Evolutionary conservation across 2,888 invertebrate genomes (phyloP).

Genomic region (Limnephilus rhombicus): DNA sequence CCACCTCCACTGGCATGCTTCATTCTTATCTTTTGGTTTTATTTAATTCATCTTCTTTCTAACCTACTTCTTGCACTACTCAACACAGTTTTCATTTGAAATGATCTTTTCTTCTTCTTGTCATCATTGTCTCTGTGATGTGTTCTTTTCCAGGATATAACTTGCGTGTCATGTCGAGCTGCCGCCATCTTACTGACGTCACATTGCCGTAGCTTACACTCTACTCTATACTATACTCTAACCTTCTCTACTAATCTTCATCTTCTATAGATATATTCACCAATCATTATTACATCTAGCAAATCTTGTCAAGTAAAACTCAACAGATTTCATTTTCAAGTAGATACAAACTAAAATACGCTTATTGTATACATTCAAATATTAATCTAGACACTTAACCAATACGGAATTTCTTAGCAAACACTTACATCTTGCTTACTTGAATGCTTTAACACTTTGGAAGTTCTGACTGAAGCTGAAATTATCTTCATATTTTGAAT

Average conservation of each 20-base stretch:
- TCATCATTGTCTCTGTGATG: constrained; percentile 36
- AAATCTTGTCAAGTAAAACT: background rate
- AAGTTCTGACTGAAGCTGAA: too few relatives aligned
- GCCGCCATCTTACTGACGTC: constrained; percentile 31
- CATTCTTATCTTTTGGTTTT: constrained; percentile 46
- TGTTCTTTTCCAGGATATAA: constrained; percentile 46
- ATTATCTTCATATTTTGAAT: too few relatives aligned
- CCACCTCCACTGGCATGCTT: constrained; percentile 60
- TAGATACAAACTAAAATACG: constrained; percentile 6
- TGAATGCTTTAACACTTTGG: background rate
- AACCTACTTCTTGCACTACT: constrained; percentile 37
- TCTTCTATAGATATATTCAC: constrained; percentile 17
- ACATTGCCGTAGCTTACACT: constrained; percentile 52
- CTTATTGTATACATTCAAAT: constrained; percentile 34
- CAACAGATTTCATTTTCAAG: constrained; percentile 14
- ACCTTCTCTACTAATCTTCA: constrained; percentile 58
- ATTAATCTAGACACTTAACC: constrained; percentile 23
- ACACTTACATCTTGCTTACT: background rate
- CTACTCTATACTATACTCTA: constrained; percentile 63
- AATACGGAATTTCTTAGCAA: constrained; percentile 33
- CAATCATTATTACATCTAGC: constrained; percentile 14
- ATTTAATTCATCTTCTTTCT: constrained; percentile 61
- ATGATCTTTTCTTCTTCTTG: constrained; percentile 22
- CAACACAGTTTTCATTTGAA: constrained; percentile 41
- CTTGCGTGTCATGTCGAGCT: background rate